Evolutionary conservation across 2,797 vertebrate species (phyloP).

Genomic region (Morus bassanus): DNA sequence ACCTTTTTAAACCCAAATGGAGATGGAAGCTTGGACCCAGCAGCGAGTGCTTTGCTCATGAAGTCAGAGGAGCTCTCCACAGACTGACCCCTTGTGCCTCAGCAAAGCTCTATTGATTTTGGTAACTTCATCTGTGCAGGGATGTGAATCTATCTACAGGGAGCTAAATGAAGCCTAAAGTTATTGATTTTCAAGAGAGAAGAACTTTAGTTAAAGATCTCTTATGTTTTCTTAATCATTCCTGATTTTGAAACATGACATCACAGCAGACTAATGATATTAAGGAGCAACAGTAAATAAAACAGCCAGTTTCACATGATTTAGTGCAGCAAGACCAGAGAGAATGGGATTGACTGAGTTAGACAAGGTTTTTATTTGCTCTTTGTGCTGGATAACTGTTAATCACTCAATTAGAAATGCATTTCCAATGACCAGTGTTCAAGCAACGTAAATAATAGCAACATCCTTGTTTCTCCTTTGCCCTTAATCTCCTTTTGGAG

Average conservation of each 20-base stretch:
- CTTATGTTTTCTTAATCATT: constrained; percentile 25
- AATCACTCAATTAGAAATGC: constrained; percentile 7
- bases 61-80: constrained; percentile 43
- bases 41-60: constrained; percentile 11
- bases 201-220: constrained; percentile 30
- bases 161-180: constrained; percentile 43
- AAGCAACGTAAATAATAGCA: neutral
- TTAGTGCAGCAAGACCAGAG: neutral
- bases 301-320: neutral
- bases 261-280: neutral
- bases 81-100: constrained; percentile 7
- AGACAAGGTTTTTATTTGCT: constrained; percentile 41
- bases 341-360: neutral
- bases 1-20: neutral
- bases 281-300: neutral
- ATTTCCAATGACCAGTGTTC: constrained; percentile 18
- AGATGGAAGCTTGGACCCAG: constrained; percentile 20
- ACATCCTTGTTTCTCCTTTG: constrained; percentile 46
- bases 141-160: constrained; percentile 18
- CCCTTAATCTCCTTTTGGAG: constrained; percentile 27
- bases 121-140: constrained; percentile 51
- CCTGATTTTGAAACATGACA: neutral
- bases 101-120: constrained; percentile 48
- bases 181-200: constrained; percentile 2
- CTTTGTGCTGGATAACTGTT: constrained; percentile 40